Evolutionary conservation across 2,113 vertebrate species (phyloP).

Genomic region (Macaca fascicularis): T2T-MFA8v1.1 NC_088377.1:26731501-26732000

Average conservation of each 20-base stretch:
- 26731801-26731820: not conserved
- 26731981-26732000: not conserved
- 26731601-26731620: too few species aligned
- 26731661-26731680: too few species aligned
- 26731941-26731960: not conserved
- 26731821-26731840: not conserved
- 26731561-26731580: not conserved
- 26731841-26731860: not conserved
- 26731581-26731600: not conserved
- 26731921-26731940: not conserved
- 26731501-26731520: not conserved
- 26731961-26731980: not conserved
- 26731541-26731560: not conserved
- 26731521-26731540: not conserved
- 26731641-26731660: too few species aligned
- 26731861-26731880: not conserved
- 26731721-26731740: not conserved
- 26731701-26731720: not conserved
- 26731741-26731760: not conserved
- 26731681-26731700: not conserved
- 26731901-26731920: not conserved
- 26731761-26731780: not conserved
- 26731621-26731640: too few species aligned
- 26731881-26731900: not conserved
- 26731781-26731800: not conserved